Conservation (phyloP, 2,113 vertebrate species). For the Chaetura pelagica region DNA sequence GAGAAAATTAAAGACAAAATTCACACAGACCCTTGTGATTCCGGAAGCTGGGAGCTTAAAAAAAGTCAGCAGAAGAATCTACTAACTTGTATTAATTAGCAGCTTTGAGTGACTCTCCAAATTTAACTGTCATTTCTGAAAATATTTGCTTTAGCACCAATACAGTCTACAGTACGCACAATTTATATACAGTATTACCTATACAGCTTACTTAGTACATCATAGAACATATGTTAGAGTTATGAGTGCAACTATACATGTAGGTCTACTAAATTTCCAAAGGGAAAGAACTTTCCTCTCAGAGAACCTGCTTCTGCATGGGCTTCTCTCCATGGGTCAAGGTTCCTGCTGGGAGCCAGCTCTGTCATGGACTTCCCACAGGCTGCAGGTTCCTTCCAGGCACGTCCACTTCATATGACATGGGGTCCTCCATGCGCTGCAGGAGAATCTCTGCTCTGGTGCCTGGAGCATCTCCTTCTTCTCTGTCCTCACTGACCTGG, state of each 20-base stretch:
- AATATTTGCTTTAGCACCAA: neutral
- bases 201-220: neutral
- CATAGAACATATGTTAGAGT: neutral
- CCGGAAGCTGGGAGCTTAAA: neutral
- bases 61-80: neutral
- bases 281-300: neutral
- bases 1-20: neutral
- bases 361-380: neutral
- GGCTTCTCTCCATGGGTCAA: neutral
- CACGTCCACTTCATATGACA: neutral
- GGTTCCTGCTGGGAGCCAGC: neutral
- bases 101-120: neutral
- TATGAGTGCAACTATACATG: neutral
- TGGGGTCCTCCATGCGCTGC: neutral
- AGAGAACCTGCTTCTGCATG: neutral
- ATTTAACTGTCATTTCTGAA: neutral
- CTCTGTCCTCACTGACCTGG: neutral
- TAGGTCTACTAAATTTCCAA: neutral
- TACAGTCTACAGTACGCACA: neutral
- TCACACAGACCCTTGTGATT: neutral
- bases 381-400: neutral
- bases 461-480: neutral
- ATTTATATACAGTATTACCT: neutral
- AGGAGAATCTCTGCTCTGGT: rapidly evolving
- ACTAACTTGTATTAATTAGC: neutral